phyloP scores from a whole-genome alignment of 2,113 vertebrate genomes.

The Ptychochromis oligacanthus region DNA sequence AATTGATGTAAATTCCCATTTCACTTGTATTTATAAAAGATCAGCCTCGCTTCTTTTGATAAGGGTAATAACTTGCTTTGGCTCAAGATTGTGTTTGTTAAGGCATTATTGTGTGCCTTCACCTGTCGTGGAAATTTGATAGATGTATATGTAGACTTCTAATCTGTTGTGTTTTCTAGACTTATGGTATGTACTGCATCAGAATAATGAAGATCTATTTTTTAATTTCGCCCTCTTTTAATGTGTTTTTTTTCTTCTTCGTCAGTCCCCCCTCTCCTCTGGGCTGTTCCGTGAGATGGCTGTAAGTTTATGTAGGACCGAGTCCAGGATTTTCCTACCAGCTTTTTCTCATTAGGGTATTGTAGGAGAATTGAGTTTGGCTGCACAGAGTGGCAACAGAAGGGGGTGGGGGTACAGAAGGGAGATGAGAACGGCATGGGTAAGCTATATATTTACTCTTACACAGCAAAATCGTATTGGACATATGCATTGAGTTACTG shows the following conservation, averaged over 20 bases:
- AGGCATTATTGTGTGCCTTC: background rate
- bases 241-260: constrained; percentile 2
- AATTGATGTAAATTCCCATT: background rate
- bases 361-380: constrained; percentile 58
- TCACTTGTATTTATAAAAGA: background rate
- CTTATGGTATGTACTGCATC: background rate
- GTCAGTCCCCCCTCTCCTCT: background rate
- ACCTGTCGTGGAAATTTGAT: background rate
- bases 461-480: constrained; percentile 43
- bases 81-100: background rate
- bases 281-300: constrained; percentile 86
- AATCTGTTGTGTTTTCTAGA: background rate
- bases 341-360: constrained; percentile 90
- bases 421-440: constrained; percentile 27
- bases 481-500: background rate
- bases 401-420: background rate
- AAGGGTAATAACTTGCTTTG: background rate
- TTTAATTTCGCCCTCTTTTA: constrained; percentile 2
- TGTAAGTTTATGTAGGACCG: constrained; percentile 91
- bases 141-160: background rate
- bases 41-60: background rate
- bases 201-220: background rate
- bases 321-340: constrained; percentile 86
- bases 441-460: constrained; percentile 31
- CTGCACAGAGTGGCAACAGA: constrained; percentile 83